Percentiles rank a stretch among this genome's conserved stretches.
Conservation (phyloP, 2,888 invertebrate species). For the Drosophila infuscata region DNA sequence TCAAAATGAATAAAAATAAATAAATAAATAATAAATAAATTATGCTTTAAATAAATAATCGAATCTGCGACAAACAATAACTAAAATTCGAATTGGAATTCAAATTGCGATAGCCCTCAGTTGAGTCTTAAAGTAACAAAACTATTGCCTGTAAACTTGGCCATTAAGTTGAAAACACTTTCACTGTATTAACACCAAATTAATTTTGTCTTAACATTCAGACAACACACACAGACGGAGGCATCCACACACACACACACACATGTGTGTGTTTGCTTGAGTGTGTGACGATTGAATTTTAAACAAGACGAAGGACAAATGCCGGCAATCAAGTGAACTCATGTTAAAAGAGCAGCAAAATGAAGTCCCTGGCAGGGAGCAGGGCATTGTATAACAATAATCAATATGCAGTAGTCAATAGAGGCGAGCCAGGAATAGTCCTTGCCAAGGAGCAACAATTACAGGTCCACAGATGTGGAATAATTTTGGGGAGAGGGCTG, state of each 20-base stretch:
- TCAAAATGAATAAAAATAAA: background rate
- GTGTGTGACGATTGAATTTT: constrained; percentile 70
- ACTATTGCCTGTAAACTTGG: constrained; percentile 35
- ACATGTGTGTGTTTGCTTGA: constrained; percentile 20
- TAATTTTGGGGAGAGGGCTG: background rate
- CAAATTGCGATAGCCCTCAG: constrained; percentile 6
- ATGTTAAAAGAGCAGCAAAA: constrained; percentile 55
- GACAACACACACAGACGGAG: constrained; percentile 4
- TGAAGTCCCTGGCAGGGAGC: constrained; percentile 39
- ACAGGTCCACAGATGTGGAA: constrained; percentile 43
- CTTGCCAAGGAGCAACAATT: constrained; percentile 71
- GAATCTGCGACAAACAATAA: background rate
- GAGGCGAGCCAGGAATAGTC: constrained; percentile 34
- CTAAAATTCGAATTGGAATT: background rate
- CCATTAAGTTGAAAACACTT: constrained; percentile 58
- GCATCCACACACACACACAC: background rate
- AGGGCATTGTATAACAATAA: constrained; percentile 72
- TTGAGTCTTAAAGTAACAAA: constrained; percentile 36
- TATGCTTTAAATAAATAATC: background rate
- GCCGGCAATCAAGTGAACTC: constrained; percentile 73
- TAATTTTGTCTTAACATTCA: constrained; percentile 57
- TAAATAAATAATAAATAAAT: background rate
- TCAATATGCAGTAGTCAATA: constrained; percentile 79
- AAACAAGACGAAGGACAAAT: constrained; percentile 69
- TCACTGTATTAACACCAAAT: constrained; percentile 78